Base-by-base conservation (phyloP, 2,888 invertebrate genomes). In the Cinara cedri region DNA sequence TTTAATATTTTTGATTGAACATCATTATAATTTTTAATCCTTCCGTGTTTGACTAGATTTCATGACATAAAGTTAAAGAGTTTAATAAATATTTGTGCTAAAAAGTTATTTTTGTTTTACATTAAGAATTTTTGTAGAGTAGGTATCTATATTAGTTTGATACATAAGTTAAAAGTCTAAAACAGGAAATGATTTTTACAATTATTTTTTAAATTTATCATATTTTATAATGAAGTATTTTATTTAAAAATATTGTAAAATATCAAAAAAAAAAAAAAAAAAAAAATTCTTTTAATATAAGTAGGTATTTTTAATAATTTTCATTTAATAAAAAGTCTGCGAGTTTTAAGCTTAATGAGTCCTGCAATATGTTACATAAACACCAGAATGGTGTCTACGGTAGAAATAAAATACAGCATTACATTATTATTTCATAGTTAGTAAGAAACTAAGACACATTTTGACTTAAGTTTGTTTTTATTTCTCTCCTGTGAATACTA, bases 371-470 rank as follows among this genome's bases (percentile, higher is more conserved):
- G 62, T 62, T 34, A 72, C 51, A 62, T 72, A 62, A 63, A 63
- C 54, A 63, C 42, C 51, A 24, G 21, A 63, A 63, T 74, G 63
- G 42, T 70, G 70, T 70, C 19, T 13, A 54, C 9, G 21, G 34
- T 55, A 63, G 34, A 49, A 72, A 72, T 62, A 72, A 72, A 62
- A 21, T 54, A 54, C 63, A 54, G 51, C n/a, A 42, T 74, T 51
- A 54, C 51, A 74, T 74, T 74, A 63, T 74, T 42, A 72, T 72
- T 74, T 74, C 51, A 74, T 54, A 42, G 13, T 74, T 63, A 42
- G 21, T 26, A 42, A 74, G 62, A 2, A 19, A n/a, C 8, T 21
- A 74, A 63, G 21, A 51, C 42, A 6, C 21, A 24, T 63, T 54
- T 51, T 1, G 21, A 44, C 51, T n/a, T 21, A 16, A n/a, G 49